Conservation (phyloP, 2,888 invertebrate genomes). For the Hyppa rectilinea region DNA sequence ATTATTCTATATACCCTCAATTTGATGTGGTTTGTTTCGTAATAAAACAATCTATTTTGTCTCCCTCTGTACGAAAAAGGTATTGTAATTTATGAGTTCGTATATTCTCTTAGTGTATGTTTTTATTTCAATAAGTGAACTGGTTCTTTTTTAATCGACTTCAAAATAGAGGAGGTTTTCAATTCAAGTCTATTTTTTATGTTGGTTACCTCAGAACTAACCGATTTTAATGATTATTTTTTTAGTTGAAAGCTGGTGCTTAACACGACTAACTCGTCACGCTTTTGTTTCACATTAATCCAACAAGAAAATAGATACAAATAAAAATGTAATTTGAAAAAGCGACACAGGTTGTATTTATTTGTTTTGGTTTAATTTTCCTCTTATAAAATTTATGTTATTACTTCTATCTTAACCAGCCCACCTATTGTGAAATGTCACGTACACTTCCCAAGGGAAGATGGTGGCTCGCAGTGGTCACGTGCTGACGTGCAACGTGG, state of each 20-base stretch:
- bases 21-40: not conserved
- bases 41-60: not conserved
- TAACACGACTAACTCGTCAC: too few species aligned
- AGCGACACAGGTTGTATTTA: not conserved
- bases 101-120: too few species aligned
- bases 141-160: too few species aligned
- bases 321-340: not conserved
- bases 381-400: not conserved
- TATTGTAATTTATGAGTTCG: not conserved
- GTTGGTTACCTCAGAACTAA: too few species aligned
- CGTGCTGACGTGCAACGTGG: not conserved
- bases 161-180: too few species aligned
- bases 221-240: too few species aligned
- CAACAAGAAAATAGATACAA: not conserved
- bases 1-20: not conserved
- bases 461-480: conserved; percentile 17
- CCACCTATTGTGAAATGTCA: conserved; percentile 29
- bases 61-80: not conserved
- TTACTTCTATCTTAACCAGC: not conserved
- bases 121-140: too few species aligned
- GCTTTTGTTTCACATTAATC: not conserved
- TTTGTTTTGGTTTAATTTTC: not conserved
- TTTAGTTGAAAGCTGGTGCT: too few species aligned
- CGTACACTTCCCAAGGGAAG: conserved; percentile 10
- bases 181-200: too few species aligned